phyloP scores from a whole-genome alignment of 2,797 vertebrate species.

The Thaleichthys pacificus region DNA sequence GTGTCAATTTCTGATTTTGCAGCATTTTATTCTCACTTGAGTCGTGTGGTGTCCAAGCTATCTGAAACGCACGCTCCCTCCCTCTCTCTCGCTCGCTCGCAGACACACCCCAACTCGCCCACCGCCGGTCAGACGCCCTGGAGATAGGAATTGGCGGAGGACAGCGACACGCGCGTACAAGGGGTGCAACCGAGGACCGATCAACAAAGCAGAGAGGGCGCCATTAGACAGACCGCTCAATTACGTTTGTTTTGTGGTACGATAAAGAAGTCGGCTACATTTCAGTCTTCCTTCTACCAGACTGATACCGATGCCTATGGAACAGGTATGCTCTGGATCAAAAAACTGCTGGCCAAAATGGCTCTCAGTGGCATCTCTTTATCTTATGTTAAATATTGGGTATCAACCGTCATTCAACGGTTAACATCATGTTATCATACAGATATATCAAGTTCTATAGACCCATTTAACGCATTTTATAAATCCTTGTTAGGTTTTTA shows the following conservation, averaged over 20 bases:
- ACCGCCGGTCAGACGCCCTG: constrained; percentile 50
- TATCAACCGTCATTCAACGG: too few species aligned
- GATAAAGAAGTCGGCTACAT: background rate
- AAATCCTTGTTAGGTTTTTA: too few species aligned
- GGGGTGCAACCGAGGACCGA: constrained; percentile 37
- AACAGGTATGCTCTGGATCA: background rate
- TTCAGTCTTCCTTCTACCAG: background rate
- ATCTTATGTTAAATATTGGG: too few species aligned
- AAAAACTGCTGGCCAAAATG: too few species aligned
- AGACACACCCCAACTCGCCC: constrained; percentile 72
- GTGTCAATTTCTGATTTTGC: constrained; percentile 32
- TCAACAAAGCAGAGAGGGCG: constrained; percentile 30
- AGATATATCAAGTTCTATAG: too few species aligned
- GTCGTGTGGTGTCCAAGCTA: constrained; percentile 41
- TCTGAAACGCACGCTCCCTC: constrained; percentile 34
- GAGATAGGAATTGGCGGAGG: constrained; percentile 51
- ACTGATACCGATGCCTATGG: background rate
- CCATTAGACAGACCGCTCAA: constrained; percentile 44
- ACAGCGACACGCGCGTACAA: constrained; percentile 33
- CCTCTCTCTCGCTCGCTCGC: constrained; percentile 34
- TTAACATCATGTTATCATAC: too few species aligned
- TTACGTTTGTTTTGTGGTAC: constrained; percentile 10
- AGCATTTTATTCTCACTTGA: constrained; percentile 61
- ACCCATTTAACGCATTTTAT: too few species aligned
- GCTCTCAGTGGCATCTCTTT: too few species aligned